A percentile compares a stretch with the other conserved stretches of the same genome.
Conservation (phyloP, 2,888 invertebrate species). For the Theretra japonica region DNA sequence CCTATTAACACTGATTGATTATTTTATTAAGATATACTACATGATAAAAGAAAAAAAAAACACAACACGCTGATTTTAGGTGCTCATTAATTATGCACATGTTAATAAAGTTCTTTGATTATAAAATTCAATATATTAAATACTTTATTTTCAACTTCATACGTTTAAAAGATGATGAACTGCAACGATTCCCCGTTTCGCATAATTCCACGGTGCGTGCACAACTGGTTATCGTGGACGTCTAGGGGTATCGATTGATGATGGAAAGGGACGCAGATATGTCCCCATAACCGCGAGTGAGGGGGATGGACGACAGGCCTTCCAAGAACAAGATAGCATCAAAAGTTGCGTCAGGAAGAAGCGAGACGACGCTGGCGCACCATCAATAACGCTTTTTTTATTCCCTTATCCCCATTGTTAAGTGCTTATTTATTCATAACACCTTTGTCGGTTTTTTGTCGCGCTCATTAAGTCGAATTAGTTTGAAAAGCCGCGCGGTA, state of each 20-base stretch:
- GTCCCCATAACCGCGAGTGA: conserved; percentile 39
- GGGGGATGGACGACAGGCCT: conserved; percentile 57
- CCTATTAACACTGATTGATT: conserved; percentile 11
- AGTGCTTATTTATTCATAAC: conserved; percentile 80
- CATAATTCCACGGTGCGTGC: conserved; percentile 42
- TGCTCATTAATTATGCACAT: conserved; percentile 16
- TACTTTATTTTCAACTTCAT: background rate
- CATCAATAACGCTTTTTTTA: conserved; percentile 67
- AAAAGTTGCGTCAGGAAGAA: conserved; percentile 68
- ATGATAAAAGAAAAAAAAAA: no score
- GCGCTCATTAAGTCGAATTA: conserved; percentile 73
- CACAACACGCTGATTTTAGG: background rate
- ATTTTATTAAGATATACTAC: background rate
- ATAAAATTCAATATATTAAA: conserved; percentile 4
- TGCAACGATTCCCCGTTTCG: conserved; percentile 50
- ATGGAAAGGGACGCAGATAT: conserved; percentile 54
- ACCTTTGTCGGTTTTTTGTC: conserved; percentile 79
- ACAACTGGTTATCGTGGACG: conserved; percentile 70
- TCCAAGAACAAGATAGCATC: conserved; percentile 83
- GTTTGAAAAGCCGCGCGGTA: conserved; percentile 57
- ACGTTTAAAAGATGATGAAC: conserved; percentile 25
- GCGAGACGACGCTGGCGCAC: conserved; percentile 72
- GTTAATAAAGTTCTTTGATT: conserved; percentile 12
- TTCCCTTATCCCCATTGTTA: conserved; percentile 59
- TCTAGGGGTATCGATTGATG: conserved; percentile 76